phyloP scores from a whole-genome alignment of 2,888 invertebrate species.

The Scaptomyza parva region DNA sequence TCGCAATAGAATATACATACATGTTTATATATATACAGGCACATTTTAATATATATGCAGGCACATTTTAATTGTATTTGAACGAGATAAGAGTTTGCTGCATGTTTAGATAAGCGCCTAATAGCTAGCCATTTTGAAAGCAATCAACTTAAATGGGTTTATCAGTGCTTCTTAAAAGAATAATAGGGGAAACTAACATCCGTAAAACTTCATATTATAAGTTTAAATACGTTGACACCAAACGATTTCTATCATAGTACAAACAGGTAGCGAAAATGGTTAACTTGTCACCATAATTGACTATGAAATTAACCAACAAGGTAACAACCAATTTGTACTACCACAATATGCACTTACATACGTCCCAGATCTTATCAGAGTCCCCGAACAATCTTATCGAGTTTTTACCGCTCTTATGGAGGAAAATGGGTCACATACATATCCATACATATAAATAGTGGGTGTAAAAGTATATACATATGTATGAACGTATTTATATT shows the following conservation, averaged over 20 bases:
- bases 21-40: background rate
- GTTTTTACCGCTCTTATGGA: constrained; percentile 7
- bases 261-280: constrained; percentile 12
- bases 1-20: background rate
- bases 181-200: constrained; percentile 14
- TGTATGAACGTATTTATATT: constrained; percentile 14
- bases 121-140: constrained; percentile 1
- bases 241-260: background rate
- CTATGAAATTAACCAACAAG: constrained; percentile 12
- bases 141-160: background rate
- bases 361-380: constrained; percentile 21
- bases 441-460: background rate
- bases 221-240: background rate
- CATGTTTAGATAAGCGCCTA: constrained; percentile 26
- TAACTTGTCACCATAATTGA: constrained; percentile 22
- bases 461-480: constrained; percentile 7
- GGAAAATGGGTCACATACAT: constrained; percentile 11
- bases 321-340: constrained; percentile 1
- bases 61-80: constrained; percentile 2
- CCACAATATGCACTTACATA: constrained; percentile 5
- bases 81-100: constrained; percentile 34
- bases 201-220: background rate
- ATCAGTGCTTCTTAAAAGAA: background rate
- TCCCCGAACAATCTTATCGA: constrained; percentile 43
- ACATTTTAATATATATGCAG: too few relatives aligned